Evolutionary conservation across 2,113 vertebrate genomes (phyloP), one percentile per base, ranked within the genome.

Genomic region (Seriola dumerili): DNA sequence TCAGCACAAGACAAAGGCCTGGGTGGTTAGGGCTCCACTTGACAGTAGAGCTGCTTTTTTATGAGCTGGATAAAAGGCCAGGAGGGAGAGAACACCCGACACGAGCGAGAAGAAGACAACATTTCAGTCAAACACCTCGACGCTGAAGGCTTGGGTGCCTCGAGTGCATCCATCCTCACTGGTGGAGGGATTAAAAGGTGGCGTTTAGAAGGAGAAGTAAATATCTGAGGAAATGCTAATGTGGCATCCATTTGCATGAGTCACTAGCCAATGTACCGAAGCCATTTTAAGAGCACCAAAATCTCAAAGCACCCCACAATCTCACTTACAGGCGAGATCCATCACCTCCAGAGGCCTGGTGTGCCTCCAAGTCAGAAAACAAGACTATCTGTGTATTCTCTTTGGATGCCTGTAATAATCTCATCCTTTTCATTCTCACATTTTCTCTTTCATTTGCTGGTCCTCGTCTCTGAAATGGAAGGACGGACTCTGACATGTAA

Each of bases 161-260:
- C 11, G 0, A 3, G 44, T 0, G 40, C 13, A 36, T 79, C 72
- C 1, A 16, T 58, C 55, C 36, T 65, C 29, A 38, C 61, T 12
- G 16, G n/a, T 12, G 42, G 29, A 2, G 25, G 69, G 67, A 63
- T 48, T 29, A 66, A 23, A 54, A 80, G 61, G 72, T 69, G 52
- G 66, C 32, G 7, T 86, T 82, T 80, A 40, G 42, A 58, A 64
- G 64, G 63, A 66, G 79, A 85, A 78, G 88, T 88, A 90, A 89
- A 91, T 85, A 90, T 86, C 68, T 79, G 65, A 64, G 83, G 76
- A 89, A 91, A 91, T 87, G 86, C 85, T 88, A 90, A 92, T 88
- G 81, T 63, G 91, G 87, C 83, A 83, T 78, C 92, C 92, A 92
- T 94, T 94, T 94, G 91, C 93, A 89, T 72, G 86, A 88, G 73